A percentile compares a stretch with the other conserved stretches of the same genome.
Conservation (phyloP, 1,140 invertebrate genomes). For the Centruroides vittatus region DNA sequence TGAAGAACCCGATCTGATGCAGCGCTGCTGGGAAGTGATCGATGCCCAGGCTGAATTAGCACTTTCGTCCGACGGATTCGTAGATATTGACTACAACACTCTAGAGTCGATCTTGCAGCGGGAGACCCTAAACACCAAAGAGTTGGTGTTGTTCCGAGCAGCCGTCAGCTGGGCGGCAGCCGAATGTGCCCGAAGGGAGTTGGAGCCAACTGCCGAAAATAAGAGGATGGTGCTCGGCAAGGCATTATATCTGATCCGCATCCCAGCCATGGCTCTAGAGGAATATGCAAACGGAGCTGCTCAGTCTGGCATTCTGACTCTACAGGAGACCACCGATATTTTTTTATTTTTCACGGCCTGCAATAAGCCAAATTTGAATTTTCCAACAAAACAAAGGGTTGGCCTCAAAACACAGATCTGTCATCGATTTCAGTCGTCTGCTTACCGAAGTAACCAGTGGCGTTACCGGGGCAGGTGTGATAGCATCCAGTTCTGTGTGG, state of each 20-base stretch:
- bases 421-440: conserved; percentile 88
- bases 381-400: conserved; percentile 59
- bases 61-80: conserved; percentile 78
- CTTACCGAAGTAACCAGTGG: conserved; percentile 92
- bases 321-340: conserved; percentile 80
- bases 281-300: conserved; percentile 84
- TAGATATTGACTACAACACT: conserved; percentile 78
- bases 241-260: conserved; percentile 67
- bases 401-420: conserved; percentile 83
- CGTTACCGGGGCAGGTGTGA: conserved; percentile 77
- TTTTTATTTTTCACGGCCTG: conserved; percentile 52
- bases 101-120: conserved; percentile 70
- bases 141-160: conserved; percentile 74
- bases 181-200: conserved; percentile 61
- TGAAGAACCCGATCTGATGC: conserved; percentile 84
- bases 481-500: conserved; percentile 83
- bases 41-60: conserved; percentile 86
- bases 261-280: conserved; percentile 77
- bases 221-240: conserved; percentile 48
- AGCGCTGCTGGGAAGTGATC: conserved; percentile 88
- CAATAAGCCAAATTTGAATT: conserved; percentile 59
- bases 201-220: conserved; percentile 46
- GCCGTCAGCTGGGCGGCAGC: conserved; percentile 77
- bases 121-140: conserved; percentile 81
- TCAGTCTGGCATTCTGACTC: conserved; percentile 69